Percentiles rank a stretch among this genome's conserved stretches.
Evolutionary conservation across 2,113 vertebrate species (phyloP).

Genomic region (Vombatus ursinus): DNA sequence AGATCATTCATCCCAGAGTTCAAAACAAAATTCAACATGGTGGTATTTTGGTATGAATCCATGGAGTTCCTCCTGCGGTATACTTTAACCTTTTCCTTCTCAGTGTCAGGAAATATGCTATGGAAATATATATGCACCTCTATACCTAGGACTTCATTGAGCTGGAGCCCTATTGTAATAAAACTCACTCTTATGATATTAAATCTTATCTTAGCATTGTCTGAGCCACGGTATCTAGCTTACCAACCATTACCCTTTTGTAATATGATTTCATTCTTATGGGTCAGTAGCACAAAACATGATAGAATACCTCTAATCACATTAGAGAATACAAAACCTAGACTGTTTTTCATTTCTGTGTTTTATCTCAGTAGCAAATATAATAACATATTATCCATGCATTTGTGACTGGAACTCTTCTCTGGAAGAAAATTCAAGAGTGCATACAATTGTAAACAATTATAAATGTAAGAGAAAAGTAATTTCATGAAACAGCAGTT

Average conservation of each 20-base stretch:
- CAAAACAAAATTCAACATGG: background rate
- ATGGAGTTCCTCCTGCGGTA: background rate
- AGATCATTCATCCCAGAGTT: background rate
- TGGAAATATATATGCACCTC: background rate
- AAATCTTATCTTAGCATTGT: conserved; percentile 35
- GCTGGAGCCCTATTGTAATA: background rate
- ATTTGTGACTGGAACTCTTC: conserved; percentile 71
- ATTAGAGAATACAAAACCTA: conserved; percentile 44
- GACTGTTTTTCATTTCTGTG: conserved; percentile 47
- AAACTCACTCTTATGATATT: conserved; percentile 36
- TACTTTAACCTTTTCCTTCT: background rate
- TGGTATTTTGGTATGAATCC: background rate
- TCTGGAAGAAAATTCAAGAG: conserved; percentile 68
- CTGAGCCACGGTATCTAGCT: conserved; percentile 30
- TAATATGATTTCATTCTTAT: conserved; percentile 45
- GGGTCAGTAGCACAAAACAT: conserved; percentile 53
- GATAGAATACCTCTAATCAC: conserved; percentile 54
- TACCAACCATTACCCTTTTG: conserved; percentile 33
- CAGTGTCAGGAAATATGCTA: background rate
- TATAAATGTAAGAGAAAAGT: conserved; percentile 22
- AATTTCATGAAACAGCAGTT: conserved; percentile 63
- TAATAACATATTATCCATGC: conserved; percentile 60
- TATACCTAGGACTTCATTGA: conserved; percentile 17
- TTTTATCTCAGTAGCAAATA: conserved; percentile 60
- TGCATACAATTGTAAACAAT: conserved; percentile 66